Evolutionary conservation across 2,888 invertebrate species (phyloP), one percentile per base, ranked within the genome.

Genomic region (Caenorhabditis afra): DNA sequence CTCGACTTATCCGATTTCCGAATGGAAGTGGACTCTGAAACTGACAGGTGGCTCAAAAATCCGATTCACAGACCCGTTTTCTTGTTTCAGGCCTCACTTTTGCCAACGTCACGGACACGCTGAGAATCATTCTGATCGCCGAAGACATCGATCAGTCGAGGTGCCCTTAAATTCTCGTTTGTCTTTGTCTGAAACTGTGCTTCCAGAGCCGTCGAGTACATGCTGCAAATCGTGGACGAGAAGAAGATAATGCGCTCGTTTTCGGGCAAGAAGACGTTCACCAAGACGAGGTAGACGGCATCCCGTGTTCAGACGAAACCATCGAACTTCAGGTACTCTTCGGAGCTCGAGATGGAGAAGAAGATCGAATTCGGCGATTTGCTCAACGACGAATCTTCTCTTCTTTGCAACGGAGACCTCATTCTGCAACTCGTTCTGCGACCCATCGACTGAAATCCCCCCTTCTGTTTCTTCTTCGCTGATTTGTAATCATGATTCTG

Each of bases 1-100:
- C 4, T 90, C 90, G 2, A 90, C 91, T 1, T 88, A 91, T 67
- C 91, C 91, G 0, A 85, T 88, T 3, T 90, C 90, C 71, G 88
- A 88, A 8, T 92, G 91, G 91, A 91, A 91, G 37, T 92, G 92
- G 92, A 91, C 91, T 71, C 85, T 91, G 10, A 82, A 82, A 55
- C 61, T 81, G 5, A 62, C 65, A 18, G 79, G 71, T 64, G 14
- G n/a, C n/a, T n/a, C n/a, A n/a, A n/a, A n/a, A n/a, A n/a, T n/a
- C n/a, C 1, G 1, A n/a, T n/a, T n/a, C n/a, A n/a, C 20, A 10
- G 59, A 2, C 10, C 16, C 18, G 23, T 29, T 59, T 22, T 5
- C 20, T 65, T 55, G n/a, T n/a, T n/a, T 16, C 39, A 66, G 67
- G 76, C 0, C 47, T 67, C 14, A 64, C 68, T 29, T 71, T 57